Percentiles rank a stretch among this genome's conserved stretches.
These are phyloP conservation scores for Micromys minutus DNA, from an alignment of 2,113 vertebrate genomes.

Conservation along the genomic window DNA sequence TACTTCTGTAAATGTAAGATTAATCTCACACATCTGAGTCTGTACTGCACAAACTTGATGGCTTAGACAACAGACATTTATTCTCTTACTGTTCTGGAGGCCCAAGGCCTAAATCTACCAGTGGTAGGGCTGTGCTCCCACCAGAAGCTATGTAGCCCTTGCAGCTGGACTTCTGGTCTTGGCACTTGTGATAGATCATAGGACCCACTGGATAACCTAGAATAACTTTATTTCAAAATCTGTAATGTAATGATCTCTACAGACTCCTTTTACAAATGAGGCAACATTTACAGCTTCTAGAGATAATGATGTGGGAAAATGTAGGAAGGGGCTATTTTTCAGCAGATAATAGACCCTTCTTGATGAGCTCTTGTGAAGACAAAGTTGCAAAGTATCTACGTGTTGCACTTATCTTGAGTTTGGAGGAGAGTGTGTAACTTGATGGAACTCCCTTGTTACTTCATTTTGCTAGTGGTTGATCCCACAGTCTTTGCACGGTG, in stretches of 20 bases:
- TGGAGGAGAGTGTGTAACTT: neutral
- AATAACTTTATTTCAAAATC: neutral
- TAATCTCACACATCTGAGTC: accelerated
- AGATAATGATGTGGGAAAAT: too few relatives aligned
- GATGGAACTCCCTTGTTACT: neutral
- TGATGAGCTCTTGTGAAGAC: neutral
- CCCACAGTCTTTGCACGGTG: neutral
- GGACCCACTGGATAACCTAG: neutral
- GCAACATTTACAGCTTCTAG: neutral
- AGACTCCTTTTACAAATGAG: neutral
- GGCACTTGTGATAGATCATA: too few relatives aligned
- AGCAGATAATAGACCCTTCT: neutral
- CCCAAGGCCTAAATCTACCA: neutral
- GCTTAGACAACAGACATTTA: neutral
- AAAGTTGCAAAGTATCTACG: neutral
- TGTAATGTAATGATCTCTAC: neutral
- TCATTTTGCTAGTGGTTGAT: neutral
- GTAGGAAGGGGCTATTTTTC: neutral
- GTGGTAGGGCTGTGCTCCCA: neutral
- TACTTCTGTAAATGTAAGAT: neutral
- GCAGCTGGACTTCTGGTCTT: neutral
- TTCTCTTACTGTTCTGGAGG: neutral
- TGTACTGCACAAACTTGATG: neutral
- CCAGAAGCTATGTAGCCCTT: neutral
- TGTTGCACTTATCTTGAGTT: neutral